Evolutionary conservation across 2,888 invertebrate genomes (phyloP).

Genomic region (Drosophila koepferae): DNA sequence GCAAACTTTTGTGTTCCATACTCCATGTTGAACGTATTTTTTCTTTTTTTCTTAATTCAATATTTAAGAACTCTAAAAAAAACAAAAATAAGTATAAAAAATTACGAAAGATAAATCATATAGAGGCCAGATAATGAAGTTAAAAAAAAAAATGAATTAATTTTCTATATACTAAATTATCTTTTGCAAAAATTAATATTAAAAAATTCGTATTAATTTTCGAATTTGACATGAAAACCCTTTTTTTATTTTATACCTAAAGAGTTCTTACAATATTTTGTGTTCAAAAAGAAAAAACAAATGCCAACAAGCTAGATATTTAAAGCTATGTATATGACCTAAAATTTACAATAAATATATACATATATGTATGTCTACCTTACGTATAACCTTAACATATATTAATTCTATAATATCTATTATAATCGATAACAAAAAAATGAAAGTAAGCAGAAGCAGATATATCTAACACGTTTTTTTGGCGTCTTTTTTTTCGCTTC

Average conservation of each 20-base stretch:
- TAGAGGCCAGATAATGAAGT: not conserved
- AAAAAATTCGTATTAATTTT: not conserved
- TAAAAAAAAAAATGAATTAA: not conserved
- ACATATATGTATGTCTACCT: slow-evolving; percentile 6
- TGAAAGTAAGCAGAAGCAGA: slow-evolving; percentile 12
- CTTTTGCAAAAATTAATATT: not conserved
- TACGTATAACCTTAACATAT: slow-evolving; percentile 26
- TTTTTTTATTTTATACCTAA: not conserved
- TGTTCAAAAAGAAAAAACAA: not conserved
- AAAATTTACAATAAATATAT: slow-evolving; percentile 1
- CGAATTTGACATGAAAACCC: not conserved
- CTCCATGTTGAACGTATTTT: slow-evolving; percentile 33
- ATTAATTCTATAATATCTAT: slow-evolving; percentile 28
- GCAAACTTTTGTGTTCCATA: slow-evolving; percentile 32
- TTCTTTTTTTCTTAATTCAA: not conserved
- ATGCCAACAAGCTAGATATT: not conserved
- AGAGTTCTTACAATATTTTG: slow-evolving; percentile 2
- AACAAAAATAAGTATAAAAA: not conserved
- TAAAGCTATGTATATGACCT: not conserved
- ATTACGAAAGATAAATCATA: slow-evolving; percentile 1
- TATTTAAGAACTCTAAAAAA: slow-evolving; percentile 9
- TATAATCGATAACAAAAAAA: slow-evolving; percentile 19
- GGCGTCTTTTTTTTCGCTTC: slow-evolving; percentile 56
- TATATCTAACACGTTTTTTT: slow-evolving; percentile 55
- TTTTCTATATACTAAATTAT: too few relatives aligned